Evolutionary conservation across 1,140 invertebrate genomes (phyloP).

Genomic region (Drosophila bifasciata): DNA sequence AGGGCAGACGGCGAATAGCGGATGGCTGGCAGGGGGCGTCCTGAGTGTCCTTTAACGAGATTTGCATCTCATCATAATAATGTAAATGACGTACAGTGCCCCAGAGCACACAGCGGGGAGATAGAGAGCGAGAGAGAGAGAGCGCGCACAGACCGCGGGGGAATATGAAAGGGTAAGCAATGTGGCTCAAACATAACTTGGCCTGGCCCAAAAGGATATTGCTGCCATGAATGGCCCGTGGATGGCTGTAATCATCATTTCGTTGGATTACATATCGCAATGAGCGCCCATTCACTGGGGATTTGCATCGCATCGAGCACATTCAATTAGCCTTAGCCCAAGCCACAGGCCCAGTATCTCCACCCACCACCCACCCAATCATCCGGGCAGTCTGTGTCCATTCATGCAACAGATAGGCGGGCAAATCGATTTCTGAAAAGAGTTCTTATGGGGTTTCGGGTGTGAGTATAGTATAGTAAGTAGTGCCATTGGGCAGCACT

Average conservation of each 20-base stretch:
- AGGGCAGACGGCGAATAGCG: slow-evolving; percentile 36
- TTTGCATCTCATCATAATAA: slow-evolving; percentile 82
- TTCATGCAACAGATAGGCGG: no score
- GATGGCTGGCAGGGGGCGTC: slow-evolving; percentile 28
- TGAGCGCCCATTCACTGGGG: slow-evolving; percentile 40
- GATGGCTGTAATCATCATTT: no score
- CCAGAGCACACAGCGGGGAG: slow-evolving; percentile 26
- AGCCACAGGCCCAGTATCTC: background rate
- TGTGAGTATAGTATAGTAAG: no score
- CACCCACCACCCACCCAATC: no score
- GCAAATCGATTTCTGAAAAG: no score
- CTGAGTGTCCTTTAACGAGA: slow-evolving; percentile 81
- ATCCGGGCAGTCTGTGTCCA: no score
- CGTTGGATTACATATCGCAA: slow-evolving; percentile 35
- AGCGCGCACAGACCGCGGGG: background rate
- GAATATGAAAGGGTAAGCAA: slow-evolving; percentile 33
- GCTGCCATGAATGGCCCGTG: slow-evolving; percentile 29
- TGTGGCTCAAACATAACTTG: slow-evolving; percentile 31
- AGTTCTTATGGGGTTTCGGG: no score
- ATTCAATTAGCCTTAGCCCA: slow-evolving; percentile 42
- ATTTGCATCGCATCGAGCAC: slow-evolving; percentile 26
- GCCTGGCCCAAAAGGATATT: slow-evolving; percentile 45
- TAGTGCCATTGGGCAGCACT: no score
- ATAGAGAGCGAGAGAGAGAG: background rate
- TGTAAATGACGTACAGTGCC: slow-evolving; percentile 72